Evolutionary conservation across 2,113 vertebrate species (phyloP), one percentile per base, ranked within the genome.

Genomic region (Ranitomeya imitator): DNA sequence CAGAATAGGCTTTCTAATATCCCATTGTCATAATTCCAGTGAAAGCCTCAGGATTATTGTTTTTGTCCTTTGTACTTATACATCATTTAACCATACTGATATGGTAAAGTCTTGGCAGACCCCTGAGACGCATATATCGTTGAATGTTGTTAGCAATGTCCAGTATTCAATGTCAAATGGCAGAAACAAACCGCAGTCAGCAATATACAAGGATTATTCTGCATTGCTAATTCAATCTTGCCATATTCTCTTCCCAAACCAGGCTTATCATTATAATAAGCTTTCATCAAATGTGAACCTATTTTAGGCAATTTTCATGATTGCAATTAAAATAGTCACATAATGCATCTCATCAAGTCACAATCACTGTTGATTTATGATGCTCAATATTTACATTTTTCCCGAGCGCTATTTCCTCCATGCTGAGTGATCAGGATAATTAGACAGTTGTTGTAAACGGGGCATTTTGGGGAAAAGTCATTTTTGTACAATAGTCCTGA

Each of bases 321-420:
- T 79, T 79, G 77, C 77, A 79, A 79, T 79, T 79, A 79, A 57
- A 78, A 57, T 79, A 57, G 51, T 23, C 52, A 51, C 51, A 79
- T 57, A 79, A 55, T 79, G 21, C 52, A 7, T 51, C 77, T 79
- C 77, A 54, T 55, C 77, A 79, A 79, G 52, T 79, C 52, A 54
- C 77, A 79, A 79, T 79, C 77, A 79, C 77, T 55, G 77, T 55
- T 79, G 77, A 79, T 79, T 79, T 79, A 57, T 57, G 52, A 26
- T n/a, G 51, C 52, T 79, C 51, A 79, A 79, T 79, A 79, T 79
- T 79, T 57, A 23, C 52, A 55, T 79, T 55, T 55, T 54, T 57
- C 21, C 21, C 5, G 7, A 14, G 52, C 77, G 6, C 52, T 55
- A 55, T 79, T 79, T 55, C 52, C 52, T 57, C 52, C 52, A 79